These are phyloP conservation scores for Percopsis omiscomaycus DNA, from an alignment of 2,797 vertebrate species.

Conservation along the genomic window DNA sequence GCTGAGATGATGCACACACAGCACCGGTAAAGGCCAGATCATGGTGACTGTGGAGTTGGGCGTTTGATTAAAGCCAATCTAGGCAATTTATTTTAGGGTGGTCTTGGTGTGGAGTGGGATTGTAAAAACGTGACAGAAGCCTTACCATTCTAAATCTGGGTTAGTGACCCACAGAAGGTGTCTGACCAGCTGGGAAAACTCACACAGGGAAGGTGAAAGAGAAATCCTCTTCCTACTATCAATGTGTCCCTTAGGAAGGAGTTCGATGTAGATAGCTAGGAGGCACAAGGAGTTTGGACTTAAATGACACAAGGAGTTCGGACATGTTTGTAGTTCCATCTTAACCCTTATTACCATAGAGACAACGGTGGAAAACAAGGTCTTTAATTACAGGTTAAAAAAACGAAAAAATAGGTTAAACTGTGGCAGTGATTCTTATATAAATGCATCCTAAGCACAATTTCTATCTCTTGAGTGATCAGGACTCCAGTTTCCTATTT, in stretches of 20 bases:
- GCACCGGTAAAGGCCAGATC: conserved; percentile 41
- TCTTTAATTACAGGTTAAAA: no score
- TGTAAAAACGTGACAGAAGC: not conserved
- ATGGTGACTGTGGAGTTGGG: conserved; percentile 37
- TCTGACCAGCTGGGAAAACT: conserved; percentile 21
- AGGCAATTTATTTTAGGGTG: conserved; percentile 30
- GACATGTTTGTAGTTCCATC: no score
- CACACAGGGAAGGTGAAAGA: conserved; percentile 21
- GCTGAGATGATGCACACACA: conserved; percentile 30
- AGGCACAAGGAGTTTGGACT: no score
- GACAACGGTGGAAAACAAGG: no score
- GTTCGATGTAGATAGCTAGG: no score
- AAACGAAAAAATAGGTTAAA: no score
- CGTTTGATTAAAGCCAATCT: conserved; percentile 54
- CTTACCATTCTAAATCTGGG: conserved; percentile 9
- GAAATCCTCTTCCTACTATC: conserved; percentile 17
- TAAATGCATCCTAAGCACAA: conserved; percentile 31
- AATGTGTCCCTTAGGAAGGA: conserved; percentile 7
- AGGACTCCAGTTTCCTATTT: conserved; percentile 57
- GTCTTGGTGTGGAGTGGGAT: conserved; percentile 15
- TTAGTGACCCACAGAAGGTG: conserved; percentile 38
- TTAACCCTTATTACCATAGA: no score
- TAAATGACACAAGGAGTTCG: no score
- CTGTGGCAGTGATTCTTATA: no score
- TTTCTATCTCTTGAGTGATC: conserved; percentile 49